phyloP scores from a whole-genome alignment of 2,797 vertebrate genomes.

The Platyrinchus mystaceus region DNA sequence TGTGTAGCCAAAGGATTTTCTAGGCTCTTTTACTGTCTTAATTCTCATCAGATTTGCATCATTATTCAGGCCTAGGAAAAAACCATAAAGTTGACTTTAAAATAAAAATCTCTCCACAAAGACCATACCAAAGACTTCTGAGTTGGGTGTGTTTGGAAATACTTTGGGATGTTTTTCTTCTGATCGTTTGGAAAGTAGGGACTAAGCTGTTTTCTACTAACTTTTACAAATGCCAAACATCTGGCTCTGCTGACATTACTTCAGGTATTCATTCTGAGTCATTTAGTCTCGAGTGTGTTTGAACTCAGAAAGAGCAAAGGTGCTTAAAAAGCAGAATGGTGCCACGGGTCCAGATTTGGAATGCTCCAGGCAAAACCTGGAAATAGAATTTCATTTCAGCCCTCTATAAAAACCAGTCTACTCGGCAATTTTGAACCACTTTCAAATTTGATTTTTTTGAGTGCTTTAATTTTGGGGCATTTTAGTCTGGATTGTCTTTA shows the following conservation, averaged over 20 bases:
- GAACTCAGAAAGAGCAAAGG: background rate
- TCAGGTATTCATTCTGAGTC: constrained; percentile 1
- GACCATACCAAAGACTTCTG: background rate
- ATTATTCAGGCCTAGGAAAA: constrained; percentile 2
- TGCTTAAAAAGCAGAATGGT: background rate
- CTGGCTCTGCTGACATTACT: background rate
- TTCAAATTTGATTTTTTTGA: background rate
- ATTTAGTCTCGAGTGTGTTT: background rate
- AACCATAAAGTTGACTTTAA: background rate
- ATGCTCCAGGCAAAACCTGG: background rate
- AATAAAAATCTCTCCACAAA: background rate
- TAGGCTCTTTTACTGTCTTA: constrained; percentile 55
- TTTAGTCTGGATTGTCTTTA: background rate
- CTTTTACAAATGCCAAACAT: constrained; percentile 4
- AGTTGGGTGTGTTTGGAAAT: background rate
- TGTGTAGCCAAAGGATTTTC: constrained; percentile 63
- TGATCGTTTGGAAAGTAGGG: background rate
- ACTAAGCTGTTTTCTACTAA: background rate
- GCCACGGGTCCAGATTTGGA: background rate
- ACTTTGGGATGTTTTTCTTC: constrained; percentile 20
- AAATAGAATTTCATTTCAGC: background rate
- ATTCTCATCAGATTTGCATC: constrained; percentile 56
- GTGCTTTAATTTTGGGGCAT: background rate
- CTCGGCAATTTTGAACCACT: background rate
- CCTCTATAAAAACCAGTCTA: background rate